A percentile compares a stretch with the other conserved stretches of the same genome.
phyloP scores from a whole-genome alignment of 35 echinoderm and acorn worm genomes.

The Ophiothrix spiculata region DNA sequence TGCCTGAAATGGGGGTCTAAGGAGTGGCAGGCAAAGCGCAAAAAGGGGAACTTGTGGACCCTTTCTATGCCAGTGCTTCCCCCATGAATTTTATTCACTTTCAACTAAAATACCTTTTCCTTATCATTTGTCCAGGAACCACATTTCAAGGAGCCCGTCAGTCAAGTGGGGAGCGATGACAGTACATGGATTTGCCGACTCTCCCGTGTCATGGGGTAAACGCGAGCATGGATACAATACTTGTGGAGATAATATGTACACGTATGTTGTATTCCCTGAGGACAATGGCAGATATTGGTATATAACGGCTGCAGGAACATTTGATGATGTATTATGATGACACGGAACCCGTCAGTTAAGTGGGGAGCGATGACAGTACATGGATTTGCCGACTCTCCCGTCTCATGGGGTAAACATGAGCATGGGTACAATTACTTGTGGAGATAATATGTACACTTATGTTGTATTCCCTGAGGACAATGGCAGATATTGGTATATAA shows the following conservation, averaged over 20 bases:
- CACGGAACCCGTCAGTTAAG: background rate
- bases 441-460: constrained; percentile 77
- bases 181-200: constrained; percentile 82
- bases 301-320: constrained; percentile 23
- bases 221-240: constrained; percentile 73
- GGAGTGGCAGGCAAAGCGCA: too few species aligned
- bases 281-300: constrained; percentile 64
- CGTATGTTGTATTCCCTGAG: constrained; percentile 76
- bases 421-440: constrained; percentile 67
- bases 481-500: constrained; percentile 47
- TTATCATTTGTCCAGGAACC: too few species aligned
- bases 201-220: constrained; percentile 69
- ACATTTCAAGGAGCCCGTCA: background rate
- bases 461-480: constrained; percentile 79
- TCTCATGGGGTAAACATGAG: constrained; percentile 71
- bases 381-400: constrained; percentile 76
- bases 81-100: too few species aligned
- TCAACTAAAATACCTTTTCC: too few species aligned
- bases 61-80: too few species aligned
- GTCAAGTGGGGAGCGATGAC: constrained; percentile 58
- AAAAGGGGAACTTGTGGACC: too few species aligned
- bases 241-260: constrained; percentile 71
- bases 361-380: constrained; percentile 80
- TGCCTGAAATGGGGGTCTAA: too few species aligned
- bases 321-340: constrained; percentile 53